These are phyloP conservation scores for Ennomos erosarius DNA, from an alignment of 2,888 invertebrate genomes.

Conservation along the genomic window DNA sequence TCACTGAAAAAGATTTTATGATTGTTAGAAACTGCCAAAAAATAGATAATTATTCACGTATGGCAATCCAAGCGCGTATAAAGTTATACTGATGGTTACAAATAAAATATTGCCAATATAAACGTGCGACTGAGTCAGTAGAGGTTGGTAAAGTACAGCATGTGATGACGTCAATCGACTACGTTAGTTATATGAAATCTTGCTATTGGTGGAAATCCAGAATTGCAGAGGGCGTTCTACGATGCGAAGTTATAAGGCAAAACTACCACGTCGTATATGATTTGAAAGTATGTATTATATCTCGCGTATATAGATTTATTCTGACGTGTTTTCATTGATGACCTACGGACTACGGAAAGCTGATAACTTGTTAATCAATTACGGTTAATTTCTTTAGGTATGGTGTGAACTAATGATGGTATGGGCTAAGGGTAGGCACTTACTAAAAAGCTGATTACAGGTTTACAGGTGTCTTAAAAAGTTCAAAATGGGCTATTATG, in stretches of 20 bases:
- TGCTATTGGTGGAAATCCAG: slow-evolving; percentile 37
- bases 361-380: slow-evolving; percentile 13
- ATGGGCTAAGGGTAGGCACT: no score
- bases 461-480: no score
- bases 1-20: slow-evolving; percentile 22
- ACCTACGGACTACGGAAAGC: slow-evolving; percentile 6
- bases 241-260: slow-evolving; percentile 12
- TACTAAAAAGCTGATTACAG: no score
- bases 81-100: slow-evolving; percentile 30
- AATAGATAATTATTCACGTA: slow-evolving; percentile 1
- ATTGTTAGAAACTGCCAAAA: no score
- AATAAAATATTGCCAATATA: slow-evolving; percentile 39
- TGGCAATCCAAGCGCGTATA: slow-evolving; percentile 23
- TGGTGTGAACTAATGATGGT: no score
- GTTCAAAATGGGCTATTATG: no score
- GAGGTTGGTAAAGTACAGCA: slow-evolving; percentile 31
- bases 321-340: slow-evolving; percentile 11
- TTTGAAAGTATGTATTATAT: slow-evolving; percentile 19
- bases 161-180: slow-evolving; percentile 41
- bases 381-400: no score
- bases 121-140: slow-evolving; percentile 40
- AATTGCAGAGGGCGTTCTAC: slow-evolving; percentile 33
- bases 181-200: slow-evolving; percentile 28
- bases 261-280: slow-evolving; percentile 11
- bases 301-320: not conserved